Conservation (phyloP, 2,113 vertebrate species). For the Phyllopteryx taeniolatus region DNA sequence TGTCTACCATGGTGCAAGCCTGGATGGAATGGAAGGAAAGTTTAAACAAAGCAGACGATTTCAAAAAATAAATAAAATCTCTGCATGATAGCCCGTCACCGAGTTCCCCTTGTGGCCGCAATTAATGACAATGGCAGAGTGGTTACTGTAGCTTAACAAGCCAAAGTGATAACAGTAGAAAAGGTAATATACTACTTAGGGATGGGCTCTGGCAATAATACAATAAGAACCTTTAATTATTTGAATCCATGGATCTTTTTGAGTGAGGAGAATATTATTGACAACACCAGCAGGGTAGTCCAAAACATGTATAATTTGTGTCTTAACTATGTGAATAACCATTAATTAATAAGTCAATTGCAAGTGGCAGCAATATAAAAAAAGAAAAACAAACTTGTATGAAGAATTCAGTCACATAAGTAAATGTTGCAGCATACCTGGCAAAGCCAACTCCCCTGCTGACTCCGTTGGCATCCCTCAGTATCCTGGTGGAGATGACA, state of each 20-base stretch:
- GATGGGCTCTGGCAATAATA: background rate
- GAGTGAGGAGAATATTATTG: too few relatives aligned
- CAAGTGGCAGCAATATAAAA: too few relatives aligned
- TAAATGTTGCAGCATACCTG: conserved; percentile 75
- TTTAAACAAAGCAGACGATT: conserved; percentile 63
- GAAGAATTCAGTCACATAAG: background rate
- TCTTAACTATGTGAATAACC: too few relatives aligned
- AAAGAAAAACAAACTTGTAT: background rate
- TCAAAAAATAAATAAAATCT: conserved; percentile 54
- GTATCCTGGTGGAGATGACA: conserved; percentile 96
- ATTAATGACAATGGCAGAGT: conserved; percentile 63
- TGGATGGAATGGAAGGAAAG: conserved; percentile 56
- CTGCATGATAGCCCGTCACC: conserved; percentile 76
- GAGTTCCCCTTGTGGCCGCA: conserved; percentile 68
- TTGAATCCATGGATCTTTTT: too few relatives aligned
- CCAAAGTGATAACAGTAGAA: conserved; percentile 61
- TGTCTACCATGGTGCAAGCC: conserved; percentile 54
- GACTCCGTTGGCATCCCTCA: conserved; percentile 92
- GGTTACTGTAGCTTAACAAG: conserved; percentile 64
- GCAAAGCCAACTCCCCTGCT: conserved; percentile 96
- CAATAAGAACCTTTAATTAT: too few relatives aligned
- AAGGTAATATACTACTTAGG: conserved; percentile 51
- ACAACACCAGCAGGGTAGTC: too few relatives aligned
- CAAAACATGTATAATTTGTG: too few relatives aligned
- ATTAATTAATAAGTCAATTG: too few relatives aligned